Conservation (phyloP, 2,888 invertebrate genomes). For the Aphelenchoides bicaudatus region DNA sequence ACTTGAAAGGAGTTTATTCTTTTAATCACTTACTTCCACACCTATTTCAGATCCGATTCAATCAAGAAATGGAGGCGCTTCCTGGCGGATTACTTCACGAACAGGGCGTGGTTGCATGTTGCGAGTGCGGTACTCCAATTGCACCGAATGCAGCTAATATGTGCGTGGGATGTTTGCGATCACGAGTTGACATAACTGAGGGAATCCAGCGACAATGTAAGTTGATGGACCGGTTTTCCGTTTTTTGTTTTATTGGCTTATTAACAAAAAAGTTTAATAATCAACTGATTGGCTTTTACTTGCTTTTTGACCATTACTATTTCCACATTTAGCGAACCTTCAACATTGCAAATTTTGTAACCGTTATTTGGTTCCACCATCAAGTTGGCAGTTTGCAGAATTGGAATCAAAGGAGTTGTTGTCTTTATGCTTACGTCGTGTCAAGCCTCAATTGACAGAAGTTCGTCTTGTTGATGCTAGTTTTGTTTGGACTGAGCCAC, state of each 20-base stretch:
- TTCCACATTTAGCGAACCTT: constrained; percentile 43
- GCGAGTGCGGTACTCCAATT: constrained; percentile 84
- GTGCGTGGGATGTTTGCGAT: constrained; percentile 88
- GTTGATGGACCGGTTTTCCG: neutral
- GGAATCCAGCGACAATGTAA: constrained; percentile 81
- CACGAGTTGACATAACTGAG: constrained; percentile 88
- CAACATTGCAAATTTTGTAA: constrained; percentile 64
- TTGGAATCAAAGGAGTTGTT: constrained; percentile 66
- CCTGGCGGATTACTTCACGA: constrained; percentile 4
- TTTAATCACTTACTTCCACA: neutral
- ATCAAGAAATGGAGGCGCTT: neutral
- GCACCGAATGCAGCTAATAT: constrained; percentile 93
- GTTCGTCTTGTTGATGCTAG: constrained; percentile 90
- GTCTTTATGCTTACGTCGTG: constrained; percentile 78
- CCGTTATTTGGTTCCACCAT: constrained; percentile 75
- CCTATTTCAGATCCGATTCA: neutral
- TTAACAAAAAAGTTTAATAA: constrained; percentile 1
- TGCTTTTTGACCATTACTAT: constrained; percentile 1
- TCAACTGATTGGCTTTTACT: neutral
- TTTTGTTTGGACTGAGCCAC: constrained; percentile 98
- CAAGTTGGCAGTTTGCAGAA: constrained; percentile 73
- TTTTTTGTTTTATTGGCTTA: too few species aligned
- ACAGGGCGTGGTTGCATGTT: constrained; percentile 68
- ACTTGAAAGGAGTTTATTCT: neutral
- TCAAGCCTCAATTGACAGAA: constrained; percentile 66